Conservation (phyloP, 2,888 invertebrate species). For the Volucella bombylans region DNA sequence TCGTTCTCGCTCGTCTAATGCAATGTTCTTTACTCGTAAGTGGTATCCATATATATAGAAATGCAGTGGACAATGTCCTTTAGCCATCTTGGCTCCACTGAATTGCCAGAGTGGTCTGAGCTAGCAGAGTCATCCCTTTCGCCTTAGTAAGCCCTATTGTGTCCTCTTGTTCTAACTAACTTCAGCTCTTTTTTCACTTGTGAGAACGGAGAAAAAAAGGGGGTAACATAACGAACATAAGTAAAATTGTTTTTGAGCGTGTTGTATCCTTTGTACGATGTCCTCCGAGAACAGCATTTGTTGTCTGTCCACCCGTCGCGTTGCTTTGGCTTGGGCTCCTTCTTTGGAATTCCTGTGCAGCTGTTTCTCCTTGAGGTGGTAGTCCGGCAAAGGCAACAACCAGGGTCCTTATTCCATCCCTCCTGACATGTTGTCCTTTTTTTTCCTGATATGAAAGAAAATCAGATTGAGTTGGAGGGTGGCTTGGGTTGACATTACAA, state of each 20-base stretch:
- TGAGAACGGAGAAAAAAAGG: constrained; percentile 26
- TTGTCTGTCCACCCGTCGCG: constrained; percentile 55
- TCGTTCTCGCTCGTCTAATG: constrained; percentile 35
- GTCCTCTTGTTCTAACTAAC: constrained; percentile 50
- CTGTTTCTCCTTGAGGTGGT: constrained; percentile 24
- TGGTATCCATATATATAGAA: constrained; percentile 39
- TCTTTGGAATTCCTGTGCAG: constrained; percentile 8
- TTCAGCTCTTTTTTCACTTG: constrained; percentile 9
- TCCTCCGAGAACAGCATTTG: constrained; percentile 40
- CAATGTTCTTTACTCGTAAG: constrained; percentile 50
- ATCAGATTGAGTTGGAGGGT: neutral
- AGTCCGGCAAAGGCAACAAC: constrained; percentile 42
- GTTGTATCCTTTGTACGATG: constrained; percentile 38
- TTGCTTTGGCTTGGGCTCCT: too few relatives aligned
- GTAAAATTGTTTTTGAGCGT: constrained; percentile 62
- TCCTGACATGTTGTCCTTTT: constrained; percentile 45
- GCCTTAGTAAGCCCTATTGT: constrained; percentile 35
- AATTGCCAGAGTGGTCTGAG: neutral
- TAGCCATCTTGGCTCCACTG: constrained; percentile 17
- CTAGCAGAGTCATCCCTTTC: neutral
- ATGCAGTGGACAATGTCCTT: constrained; percentile 65
- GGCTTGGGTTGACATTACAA: constrained; percentile 19
- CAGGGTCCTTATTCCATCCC: constrained; percentile 44
- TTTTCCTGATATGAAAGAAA: constrained; percentile 34
- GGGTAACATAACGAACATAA: constrained; percentile 56